Base-by-base conservation (phyloP, 1,140 invertebrate genomes). In the Dendroctonus valens region DNA sequence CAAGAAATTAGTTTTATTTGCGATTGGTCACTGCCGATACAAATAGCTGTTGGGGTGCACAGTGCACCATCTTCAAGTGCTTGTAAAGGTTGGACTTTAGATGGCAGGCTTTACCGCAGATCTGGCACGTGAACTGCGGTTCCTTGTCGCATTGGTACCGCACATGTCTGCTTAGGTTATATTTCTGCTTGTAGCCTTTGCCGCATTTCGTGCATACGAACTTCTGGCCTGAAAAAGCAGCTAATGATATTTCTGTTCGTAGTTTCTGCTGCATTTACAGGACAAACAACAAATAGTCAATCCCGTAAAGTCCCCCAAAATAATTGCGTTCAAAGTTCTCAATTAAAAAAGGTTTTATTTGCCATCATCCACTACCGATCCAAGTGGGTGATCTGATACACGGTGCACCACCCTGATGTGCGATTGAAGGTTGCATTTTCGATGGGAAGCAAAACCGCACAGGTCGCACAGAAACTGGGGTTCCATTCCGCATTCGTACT, bases 391-490 rank as follows among this genome's bases (percentile, higher is more conserved):
- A 26, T 26, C n/a, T n/a, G n/a, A n/a, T n/a, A n/a, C n/a, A 26
- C 1, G 26, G 26, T 26, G 26, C 26, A 26, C 26, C 26, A 3
- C 26, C 3, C 3, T 26, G 26, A 26, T 3, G 26, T 26, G 26
- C 26, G 26, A 2, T 26, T 3, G 26, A 26, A 26, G 3, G 26
- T 86, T 84, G 5, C 81, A 81, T 70, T 85, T 86, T 37, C 83
- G 78, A 65, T 85, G 85, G 73, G 82, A 85, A 41, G 81, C 80
- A 58, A 86, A 83, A 0, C 83, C 81, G 79, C 91, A 92, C 73
- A 91, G 87, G 2, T 90, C 90, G 71, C 91, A 92, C 39, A 89
- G 88, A 77, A 92, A 91, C 55, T 88, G 85, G 2, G 88, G 89
- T 64, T 90, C 87, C 73, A 91, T 91, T 11, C 90, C 83, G 69